These are phyloP conservation scores for Pseudachorutes palmiensis DNA, from an alignment of 1,140 invertebrate genomes.

Conservation along the genomic window DNA sequence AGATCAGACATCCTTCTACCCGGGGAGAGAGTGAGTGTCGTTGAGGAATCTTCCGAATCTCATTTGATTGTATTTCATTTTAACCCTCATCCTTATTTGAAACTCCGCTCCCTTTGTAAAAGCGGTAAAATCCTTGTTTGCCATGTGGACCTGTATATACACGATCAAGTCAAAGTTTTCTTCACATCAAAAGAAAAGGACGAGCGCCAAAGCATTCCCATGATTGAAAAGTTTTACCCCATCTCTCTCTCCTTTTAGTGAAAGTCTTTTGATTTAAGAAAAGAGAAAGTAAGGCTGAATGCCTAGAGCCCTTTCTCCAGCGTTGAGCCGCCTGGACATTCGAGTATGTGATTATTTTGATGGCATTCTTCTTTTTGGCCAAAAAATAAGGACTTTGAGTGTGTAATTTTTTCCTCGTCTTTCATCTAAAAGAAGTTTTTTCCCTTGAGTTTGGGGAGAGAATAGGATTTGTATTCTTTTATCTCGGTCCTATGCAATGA, in stretches of 20 bases:
- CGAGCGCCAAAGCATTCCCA: conserved; percentile 21
- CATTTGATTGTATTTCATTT: conserved; percentile 26
- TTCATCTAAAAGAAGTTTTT: conserved; percentile 1
- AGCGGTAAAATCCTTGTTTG: background rate
- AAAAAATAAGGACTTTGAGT: conserved; percentile 1
- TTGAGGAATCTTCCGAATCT: conserved; percentile 29
- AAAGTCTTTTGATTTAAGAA: background rate
- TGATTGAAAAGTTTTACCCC: conserved; percentile 35
- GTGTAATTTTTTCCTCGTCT: conserved; percentile 10
- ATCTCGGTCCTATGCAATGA: conserved; percentile 29
- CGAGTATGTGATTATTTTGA: conserved; percentile 36
- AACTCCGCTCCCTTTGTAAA: conserved; percentile 8
- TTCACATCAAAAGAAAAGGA: conserved; percentile 18
- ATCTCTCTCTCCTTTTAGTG: background rate
- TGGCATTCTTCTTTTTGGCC: conserved; percentile 24
- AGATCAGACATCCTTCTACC: background rate
- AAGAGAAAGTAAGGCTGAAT: background rate
- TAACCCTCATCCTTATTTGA: background rate
- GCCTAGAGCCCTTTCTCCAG: background rate
- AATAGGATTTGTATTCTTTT: conserved; percentile 34
- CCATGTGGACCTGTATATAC: background rate
- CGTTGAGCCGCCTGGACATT: background rate
- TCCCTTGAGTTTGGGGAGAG: background rate
- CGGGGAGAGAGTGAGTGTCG: conserved; percentile 3
- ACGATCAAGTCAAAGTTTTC: conserved; percentile 13